phyloP scores from a whole-genome alignment of 2,113 vertebrate species.

The Anas platyrhynchos region DNA sequence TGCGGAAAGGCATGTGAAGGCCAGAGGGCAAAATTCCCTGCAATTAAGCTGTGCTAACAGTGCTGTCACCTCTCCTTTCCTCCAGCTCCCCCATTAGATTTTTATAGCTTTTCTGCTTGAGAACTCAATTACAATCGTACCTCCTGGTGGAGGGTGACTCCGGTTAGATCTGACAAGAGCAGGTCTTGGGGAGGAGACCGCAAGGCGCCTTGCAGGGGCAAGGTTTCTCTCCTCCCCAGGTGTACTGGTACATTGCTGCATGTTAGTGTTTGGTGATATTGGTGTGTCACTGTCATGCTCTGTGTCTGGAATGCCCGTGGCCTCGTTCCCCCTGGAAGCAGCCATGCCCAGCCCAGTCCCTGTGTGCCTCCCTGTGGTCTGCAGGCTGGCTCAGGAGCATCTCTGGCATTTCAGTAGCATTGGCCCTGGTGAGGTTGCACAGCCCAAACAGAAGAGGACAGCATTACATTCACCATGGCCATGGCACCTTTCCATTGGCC shows the following conservation, averaged over 20 bases:
- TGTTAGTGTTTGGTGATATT: neutral
- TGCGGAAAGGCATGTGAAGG: neutral
- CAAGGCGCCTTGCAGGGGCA: neutral
- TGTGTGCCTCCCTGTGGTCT: neutral
- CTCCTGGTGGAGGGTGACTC: neutral
- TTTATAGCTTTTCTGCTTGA: slow-evolving; percentile 7
- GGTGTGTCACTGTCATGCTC: neutral
- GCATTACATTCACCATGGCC: neutral
- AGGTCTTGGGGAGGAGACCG: neutral
- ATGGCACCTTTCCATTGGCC: neutral
- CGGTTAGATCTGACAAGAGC: neutral
- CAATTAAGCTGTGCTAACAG: slow-evolving; percentile 32
- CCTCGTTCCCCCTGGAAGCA: rapidly evolving
- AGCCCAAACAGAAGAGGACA: neutral
- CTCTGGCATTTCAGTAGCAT: neutral
- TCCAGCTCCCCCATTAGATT: neutral
- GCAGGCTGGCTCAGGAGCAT: neutral
- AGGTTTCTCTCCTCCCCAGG: neutral
- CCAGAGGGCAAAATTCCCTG: neutral
- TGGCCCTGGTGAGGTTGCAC: neutral
- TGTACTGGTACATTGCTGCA: neutral
- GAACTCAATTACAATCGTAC: neutral
- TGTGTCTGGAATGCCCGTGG: neutral
- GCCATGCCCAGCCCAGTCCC: neutral
- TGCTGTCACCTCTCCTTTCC: neutral